A percentile compares a stretch with the other conserved stretches of the same genome.
phyloP scores from a whole-genome alignment of 35 echinoderm and acorn worm genomes.

The Heliocidaris tuberculata region DNA sequence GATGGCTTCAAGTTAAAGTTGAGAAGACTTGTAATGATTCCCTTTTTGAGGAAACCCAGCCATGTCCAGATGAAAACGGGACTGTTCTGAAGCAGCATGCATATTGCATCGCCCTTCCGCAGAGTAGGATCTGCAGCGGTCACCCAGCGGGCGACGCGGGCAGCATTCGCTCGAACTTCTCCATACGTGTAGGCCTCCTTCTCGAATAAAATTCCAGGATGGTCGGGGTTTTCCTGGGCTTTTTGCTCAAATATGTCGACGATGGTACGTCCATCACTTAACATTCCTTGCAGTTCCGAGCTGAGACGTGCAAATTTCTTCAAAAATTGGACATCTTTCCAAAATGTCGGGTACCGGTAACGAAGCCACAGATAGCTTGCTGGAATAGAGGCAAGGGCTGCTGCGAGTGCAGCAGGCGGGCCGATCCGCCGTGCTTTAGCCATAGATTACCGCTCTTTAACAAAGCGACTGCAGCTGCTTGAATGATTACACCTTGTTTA shows the following conservation, averaged over 20 bases:
- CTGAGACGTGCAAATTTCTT: not conserved
- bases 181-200: constrained; percentile 60
- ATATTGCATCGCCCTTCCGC: constrained; percentile 54
- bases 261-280: not conserved
- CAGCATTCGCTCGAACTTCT: constrained; percentile 62
- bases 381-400: not conserved
- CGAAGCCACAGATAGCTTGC: constrained; percentile 31
- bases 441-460: not conserved
- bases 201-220: constrained; percentile 54
- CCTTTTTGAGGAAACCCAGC: constrained; percentile 66
- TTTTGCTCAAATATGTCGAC: not conserved
- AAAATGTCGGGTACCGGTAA: constrained; percentile 6
- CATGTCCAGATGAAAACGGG: constrained; percentile 67
- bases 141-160: constrained; percentile 27
- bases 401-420: not conserved
- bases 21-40: constrained; percentile 59
- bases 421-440: not conserved
- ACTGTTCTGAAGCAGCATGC: constrained; percentile 68
- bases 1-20: constrained; percentile 65
- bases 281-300: not conserved
- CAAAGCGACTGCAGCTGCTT: not conserved
- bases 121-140: constrained; percentile 35
- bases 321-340: constrained; percentile 34
- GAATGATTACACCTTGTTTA: not conserved
- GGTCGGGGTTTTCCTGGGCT: not conserved